phyloP scores from a whole-genome alignment of 2,797 vertebrate species.

The Silurus aristotelis region DNA sequence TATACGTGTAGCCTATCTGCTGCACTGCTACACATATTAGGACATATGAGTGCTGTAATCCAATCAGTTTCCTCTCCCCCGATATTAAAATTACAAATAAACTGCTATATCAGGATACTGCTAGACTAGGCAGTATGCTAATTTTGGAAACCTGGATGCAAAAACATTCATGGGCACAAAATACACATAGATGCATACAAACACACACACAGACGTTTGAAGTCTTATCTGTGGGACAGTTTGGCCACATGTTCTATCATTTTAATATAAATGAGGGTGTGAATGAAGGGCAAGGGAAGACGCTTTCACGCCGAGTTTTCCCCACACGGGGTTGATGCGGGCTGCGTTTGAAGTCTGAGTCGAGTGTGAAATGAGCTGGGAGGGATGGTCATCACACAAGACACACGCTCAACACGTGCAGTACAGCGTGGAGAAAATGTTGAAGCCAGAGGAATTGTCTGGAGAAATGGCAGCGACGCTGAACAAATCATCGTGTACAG shows the following conservation, averaged over 20 bases:
- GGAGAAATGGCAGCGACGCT: not conserved
- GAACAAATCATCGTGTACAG: not conserved
- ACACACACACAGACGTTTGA: slow-evolving; percentile 67
- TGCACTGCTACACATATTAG: slow-evolving; percentile 23
- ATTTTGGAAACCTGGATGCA: slow-evolving; percentile 1
- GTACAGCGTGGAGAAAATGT: not conserved
- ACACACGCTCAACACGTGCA: slow-evolving; percentile 17
- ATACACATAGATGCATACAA: slow-evolving; percentile 1
- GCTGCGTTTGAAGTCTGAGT: slow-evolving; percentile 77
- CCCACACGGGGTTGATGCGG: slow-evolving; percentile 75
- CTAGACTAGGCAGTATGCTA: not conserved
- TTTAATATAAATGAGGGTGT: slow-evolving; percentile 78
- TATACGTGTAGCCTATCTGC: slow-evolving; percentile 7
- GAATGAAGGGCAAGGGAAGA: slow-evolving; percentile 67
- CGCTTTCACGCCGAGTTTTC: slow-evolving; percentile 68
- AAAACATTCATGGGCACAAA: not conserved
- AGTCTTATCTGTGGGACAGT: slow-evolving; percentile 67
- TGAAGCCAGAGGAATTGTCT: not conserved
- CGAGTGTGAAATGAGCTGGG: slow-evolving; percentile 79
- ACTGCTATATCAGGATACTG: not conserved
- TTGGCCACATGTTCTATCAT: slow-evolving; percentile 68
- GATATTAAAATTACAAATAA: not conserved
- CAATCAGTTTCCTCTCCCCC: slow-evolving; percentile 12
- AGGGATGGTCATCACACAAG: slow-evolving; percentile 61
- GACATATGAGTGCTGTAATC: slow-evolving; percentile 13